Percentiles rank a stretch among this genome's conserved stretches.
Conservation (phyloP, 2,888 invertebrate genomes). For the Troilus luridus region DNA sequence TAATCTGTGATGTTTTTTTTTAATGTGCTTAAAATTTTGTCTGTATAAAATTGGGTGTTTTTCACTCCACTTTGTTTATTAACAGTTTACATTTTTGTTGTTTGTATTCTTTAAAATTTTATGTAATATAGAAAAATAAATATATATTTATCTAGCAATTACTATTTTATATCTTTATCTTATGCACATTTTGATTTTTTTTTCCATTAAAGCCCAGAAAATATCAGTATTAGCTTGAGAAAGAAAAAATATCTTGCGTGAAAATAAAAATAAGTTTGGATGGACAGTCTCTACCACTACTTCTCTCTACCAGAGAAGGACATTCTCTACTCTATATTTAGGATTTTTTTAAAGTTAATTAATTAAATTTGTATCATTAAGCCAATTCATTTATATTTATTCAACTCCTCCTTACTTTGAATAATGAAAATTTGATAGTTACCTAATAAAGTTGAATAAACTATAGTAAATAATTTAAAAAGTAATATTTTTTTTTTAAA, state of each 20-base stretch:
- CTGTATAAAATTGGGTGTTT: not conserved
- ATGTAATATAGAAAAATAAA: slow-evolving; percentile 32
- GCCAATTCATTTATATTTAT: not conserved
- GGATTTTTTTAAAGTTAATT: not conserved
- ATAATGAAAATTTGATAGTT: not conserved
- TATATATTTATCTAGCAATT: slow-evolving; percentile 29
- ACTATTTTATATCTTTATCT: not conserved
- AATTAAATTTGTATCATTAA: not conserved
- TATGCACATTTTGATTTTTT: not conserved
- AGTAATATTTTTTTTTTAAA: not conserved
- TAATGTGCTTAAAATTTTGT: not conserved
- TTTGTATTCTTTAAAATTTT: slow-evolving; percentile 5
- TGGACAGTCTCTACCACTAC: too few relatives aligned
- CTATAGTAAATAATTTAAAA: not conserved
- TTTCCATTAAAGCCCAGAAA: too few relatives aligned
- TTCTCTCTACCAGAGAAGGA: too few relatives aligned
- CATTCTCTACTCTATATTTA: not conserved
- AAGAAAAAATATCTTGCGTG: too few relatives aligned
- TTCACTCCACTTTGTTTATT: not conserved
- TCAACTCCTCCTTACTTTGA: not conserved
- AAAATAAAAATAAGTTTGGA: too few relatives aligned
- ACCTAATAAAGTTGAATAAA: not conserved
- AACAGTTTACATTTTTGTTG: not conserved
- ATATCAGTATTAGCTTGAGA: too few relatives aligned
- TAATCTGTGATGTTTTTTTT: slow-evolving; percentile 41